Evolutionary conservation across 2,113 vertebrate species (phyloP), one percentile per base, ranked within the genome.

Genomic region (Psilopsiagon aurifrons): DNA sequence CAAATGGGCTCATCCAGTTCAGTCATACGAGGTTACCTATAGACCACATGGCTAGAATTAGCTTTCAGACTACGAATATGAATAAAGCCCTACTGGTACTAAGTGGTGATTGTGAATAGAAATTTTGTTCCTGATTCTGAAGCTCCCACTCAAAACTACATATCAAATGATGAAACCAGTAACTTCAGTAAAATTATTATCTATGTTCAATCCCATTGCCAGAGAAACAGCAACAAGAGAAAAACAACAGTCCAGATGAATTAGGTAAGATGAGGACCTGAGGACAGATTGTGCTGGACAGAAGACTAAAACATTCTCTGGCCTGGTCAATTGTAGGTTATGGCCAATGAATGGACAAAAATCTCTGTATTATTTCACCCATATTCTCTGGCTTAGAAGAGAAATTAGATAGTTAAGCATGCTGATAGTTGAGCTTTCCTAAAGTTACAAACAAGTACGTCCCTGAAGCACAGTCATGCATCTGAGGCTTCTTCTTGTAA

Each of bases 401-500:
- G 46, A 83, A 35, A 20, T 43, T 59, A 88, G 67, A 73, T 31
- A 24, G 55, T 29, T 2, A 12, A 67, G 46, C 33, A 28, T 17
- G 25, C 67, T 39, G 39, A 39, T 39, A 39, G 39, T 39, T 39
- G 39, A 69, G 71, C 55, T 90, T 92, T 39, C 41, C 24, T 29
- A 47, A 52, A 78, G 39, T 80, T 83, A 63, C 63, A 81, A 75
- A 19, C 33, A 88, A 83, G 11, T 44, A 47, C 5, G 9, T 64
- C 35, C 62, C 81, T 74, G 75, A 79, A 76, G 33, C 75, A 46
- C 6, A 23, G 46, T 70, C 64, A 33, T 11, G 27, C 37, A 67
- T 67, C 49, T 62, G 51, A 88, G 43, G 47, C 43, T 94, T 51
- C 79, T 81, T 86, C 83, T 84, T 66, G 54, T 79, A 80, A 54